These are phyloP conservation scores for Cygnus atratus DNA, from an alignment of 2,113 vertebrate species.

Conservation along the genomic window DNA sequence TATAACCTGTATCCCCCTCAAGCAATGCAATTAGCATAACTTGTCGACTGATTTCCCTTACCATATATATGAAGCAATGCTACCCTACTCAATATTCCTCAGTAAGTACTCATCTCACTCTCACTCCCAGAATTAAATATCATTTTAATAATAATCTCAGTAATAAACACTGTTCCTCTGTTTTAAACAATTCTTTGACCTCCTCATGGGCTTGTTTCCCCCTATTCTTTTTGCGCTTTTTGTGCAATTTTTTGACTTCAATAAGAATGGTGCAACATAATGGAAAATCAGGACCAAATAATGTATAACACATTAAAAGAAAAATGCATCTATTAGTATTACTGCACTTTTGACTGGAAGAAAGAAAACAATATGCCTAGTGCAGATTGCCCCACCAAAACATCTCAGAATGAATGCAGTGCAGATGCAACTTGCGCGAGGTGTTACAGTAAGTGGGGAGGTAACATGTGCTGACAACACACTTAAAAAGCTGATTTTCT, in stretches of 20 bases:
- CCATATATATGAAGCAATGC: neutral
- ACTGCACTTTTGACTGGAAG: neutral
- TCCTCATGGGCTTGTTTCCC: neutral
- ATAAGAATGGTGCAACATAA: neutral
- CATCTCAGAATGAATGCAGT: neutral
- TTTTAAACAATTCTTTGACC: neutral
- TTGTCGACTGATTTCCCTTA: neutral
- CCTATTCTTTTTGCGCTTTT: neutral
- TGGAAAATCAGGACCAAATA: neutral
- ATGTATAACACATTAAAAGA: neutral
- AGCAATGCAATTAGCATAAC: neutral
- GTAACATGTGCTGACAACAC: neutral
- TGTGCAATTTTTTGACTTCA: neutral
- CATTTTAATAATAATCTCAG: neutral
- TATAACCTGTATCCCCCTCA: neutral
- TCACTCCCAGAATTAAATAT: neutral
- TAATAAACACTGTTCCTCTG: neutral
- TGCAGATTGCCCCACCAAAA: neutral
- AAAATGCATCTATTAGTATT: neutral
- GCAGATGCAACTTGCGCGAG: neutral
- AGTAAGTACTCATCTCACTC: neutral
- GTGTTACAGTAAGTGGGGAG: neutral
- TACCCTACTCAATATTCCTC: neutral
- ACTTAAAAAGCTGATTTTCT: neutral
- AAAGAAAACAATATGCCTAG: neutral